Base-by-base conservation (phyloP, 2,888 invertebrate genomes). In the Empis stercorea region DNA sequence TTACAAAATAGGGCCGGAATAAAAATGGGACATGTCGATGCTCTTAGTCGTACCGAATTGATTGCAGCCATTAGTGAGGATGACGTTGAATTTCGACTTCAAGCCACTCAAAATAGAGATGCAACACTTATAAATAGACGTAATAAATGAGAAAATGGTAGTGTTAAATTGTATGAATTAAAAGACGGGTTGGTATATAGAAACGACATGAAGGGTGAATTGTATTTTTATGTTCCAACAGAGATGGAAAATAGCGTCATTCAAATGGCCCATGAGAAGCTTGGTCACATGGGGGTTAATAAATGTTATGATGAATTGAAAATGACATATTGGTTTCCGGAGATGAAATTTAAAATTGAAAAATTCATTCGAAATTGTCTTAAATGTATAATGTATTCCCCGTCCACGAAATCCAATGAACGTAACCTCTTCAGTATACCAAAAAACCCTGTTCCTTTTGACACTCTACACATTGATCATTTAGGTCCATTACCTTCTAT, bases 1-100 rank as follows among this genome's bases (percentile, higher is more conserved):
- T 50, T 55, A 30, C 52, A 55, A 43, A 55, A 57, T 50, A 43
- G 55, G 13, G 37, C 47, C 10, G 52, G 47, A 17, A 20, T 17
- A 10, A 45, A 45, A 4, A 52, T 46, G 50, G 43, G 47, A 34
- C 48, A 48, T 20, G 48, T 52, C 2, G 52, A 50, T 37, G 48
- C 47, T 30, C 58, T 45, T 2, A 52, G 51, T 41, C 30, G 49
- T 3, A 30, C 34, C 9, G 43, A 46, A 10, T 44, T 43, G n/a
- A 45, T 50, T 20, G 14, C 49, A 11, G 15, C 48, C 7, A 11
- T 54, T 7, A 48, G 51, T 36, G 50, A 47, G 32, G 49, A 49
- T 45, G 47, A 50, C 1, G 46, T 54, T 20, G 52, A 54, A 30
- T 47, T 52, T 44, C 51, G 45, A 14, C 13, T 54, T n/a, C 41